A percentile compares a stretch with the other conserved stretches of the same genome.
These are phyloP conservation scores for Seriola dumerili DNA, from an alignment of 2,113 vertebrate species.

Conservation along the genomic window DNA sequence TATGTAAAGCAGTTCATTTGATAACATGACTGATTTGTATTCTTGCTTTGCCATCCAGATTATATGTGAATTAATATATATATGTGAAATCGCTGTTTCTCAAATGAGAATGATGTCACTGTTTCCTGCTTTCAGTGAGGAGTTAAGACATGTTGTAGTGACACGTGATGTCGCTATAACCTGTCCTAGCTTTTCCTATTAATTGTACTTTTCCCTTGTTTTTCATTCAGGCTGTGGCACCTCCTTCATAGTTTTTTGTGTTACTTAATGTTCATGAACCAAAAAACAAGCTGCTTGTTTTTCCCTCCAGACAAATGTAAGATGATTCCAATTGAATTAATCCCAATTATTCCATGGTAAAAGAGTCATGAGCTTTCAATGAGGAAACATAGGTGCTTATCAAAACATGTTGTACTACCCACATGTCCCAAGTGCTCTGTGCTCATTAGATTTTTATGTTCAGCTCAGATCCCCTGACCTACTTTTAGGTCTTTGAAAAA, in stretches of 20 bases:
- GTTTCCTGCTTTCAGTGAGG: background rate
- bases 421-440: slow-evolving; percentile 59
- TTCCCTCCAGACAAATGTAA: background rate
- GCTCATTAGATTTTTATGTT: slow-evolving; percentile 72
- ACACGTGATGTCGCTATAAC: background rate
- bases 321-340: slow-evolving; percentile 34
- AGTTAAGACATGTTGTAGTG: too few species aligned
- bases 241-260: background rate
- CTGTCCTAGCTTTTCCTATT: background rate
- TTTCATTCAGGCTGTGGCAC: background rate
- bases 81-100: background rate
- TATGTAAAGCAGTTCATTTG: slow-evolving; percentile 36
- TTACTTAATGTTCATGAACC: background rate
- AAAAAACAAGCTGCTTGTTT: slow-evolving; percentile 10
- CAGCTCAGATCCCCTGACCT: slow-evolving; percentile 55
- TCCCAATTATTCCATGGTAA: slow-evolving; percentile 27
- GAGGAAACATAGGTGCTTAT: slow-evolving; percentile 39
- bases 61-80: background rate
- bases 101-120: background rate
- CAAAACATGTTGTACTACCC: slow-evolving; percentile 32
- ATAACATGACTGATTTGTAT: slow-evolving; percentile 4
- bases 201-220: background rate
- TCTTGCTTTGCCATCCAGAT: background rate
- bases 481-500: slow-evolving; percentile 58
- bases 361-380: slow-evolving; percentile 27